Conservation (phyloP, 2,797 vertebrate genomes). For the Lophura swinhoii region DNA sequence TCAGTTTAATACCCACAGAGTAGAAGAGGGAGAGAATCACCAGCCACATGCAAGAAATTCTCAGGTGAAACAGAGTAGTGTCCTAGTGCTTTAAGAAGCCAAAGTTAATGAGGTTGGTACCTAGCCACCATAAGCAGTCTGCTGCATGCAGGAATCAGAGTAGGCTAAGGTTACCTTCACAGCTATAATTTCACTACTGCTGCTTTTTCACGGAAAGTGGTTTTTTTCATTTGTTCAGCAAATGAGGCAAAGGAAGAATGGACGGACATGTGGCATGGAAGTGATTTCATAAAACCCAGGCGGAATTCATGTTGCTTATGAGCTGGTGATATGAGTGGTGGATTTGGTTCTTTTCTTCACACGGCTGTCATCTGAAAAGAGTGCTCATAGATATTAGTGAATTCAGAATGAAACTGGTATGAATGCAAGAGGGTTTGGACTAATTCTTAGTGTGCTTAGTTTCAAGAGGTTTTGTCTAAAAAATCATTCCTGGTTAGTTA, state of each 20-base stretch:
- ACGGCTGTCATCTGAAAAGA: neutral
- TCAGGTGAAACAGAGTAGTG: neutral
- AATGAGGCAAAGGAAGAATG: slow-evolving; percentile 55
- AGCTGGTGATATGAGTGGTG: slow-evolving; percentile 17
- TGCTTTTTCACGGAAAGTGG: slow-evolving; percentile 44
- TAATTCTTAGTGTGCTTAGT: slow-evolving; percentile 6
- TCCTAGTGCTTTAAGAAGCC: neutral
- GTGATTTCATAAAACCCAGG: slow-evolving; percentile 44
- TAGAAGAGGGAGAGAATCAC: neutral
- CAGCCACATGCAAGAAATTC: neutral
- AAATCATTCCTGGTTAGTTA: neutral
- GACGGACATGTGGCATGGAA: slow-evolving; percentile 26
- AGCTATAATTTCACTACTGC: slow-evolving; percentile 43
- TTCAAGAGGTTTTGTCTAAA: neutral
- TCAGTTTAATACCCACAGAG: neutral
- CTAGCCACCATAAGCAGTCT: neutral
- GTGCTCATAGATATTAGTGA: neutral
- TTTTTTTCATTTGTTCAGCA: slow-evolving; percentile 69
- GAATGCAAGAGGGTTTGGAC: neutral
- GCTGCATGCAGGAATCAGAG: neutral
- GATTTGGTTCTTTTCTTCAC: neutral
- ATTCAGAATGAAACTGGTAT: neutral
- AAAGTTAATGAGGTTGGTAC: neutral
- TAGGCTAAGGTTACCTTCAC: slow-evolving; percentile 50
- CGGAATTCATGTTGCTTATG: slow-evolving; percentile 9